These are phyloP conservation scores for Crotalus horridus DNA, from an alignment of 2,113 vertebrate species.

Conservation along the genomic window DNA sequence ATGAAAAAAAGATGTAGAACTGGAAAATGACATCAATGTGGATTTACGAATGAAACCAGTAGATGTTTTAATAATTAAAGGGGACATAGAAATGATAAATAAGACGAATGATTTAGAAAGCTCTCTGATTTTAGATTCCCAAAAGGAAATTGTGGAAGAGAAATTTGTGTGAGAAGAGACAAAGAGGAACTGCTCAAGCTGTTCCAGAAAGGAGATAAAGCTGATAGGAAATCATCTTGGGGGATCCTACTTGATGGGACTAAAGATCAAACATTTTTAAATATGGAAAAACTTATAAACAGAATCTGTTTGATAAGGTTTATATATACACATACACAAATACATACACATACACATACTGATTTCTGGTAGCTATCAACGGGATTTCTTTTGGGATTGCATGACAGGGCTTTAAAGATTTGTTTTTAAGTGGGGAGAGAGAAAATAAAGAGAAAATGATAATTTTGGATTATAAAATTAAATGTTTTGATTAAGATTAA, in stretches of 20 bases:
- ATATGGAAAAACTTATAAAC: not conserved
- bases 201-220: not conserved
- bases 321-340: not conserved
- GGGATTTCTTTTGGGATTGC: not conserved
- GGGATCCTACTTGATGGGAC: too few species aligned
- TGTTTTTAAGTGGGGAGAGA: not conserved
- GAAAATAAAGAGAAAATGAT: not conserved
- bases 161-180: not conserved
- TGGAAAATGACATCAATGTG: not conserved
- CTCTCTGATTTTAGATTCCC: not conserved
- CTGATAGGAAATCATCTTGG: not conserved
- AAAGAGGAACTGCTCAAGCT: not conserved
- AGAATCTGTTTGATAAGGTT: not conserved
- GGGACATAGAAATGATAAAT: not conserved
- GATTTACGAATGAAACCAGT: not conserved
- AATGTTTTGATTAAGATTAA: not conserved
- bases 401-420: not conserved
- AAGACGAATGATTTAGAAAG: not conserved
- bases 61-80: too few species aligned
- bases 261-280: not conserved
- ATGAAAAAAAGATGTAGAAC: not conserved
- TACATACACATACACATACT: not conserved
- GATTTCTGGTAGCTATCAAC: not conserved
- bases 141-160: not conserved
- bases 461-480: not conserved